phyloP scores from a whole-genome alignment of 2,113 vertebrate genomes.

The Plestiodon gilberti region DNA sequence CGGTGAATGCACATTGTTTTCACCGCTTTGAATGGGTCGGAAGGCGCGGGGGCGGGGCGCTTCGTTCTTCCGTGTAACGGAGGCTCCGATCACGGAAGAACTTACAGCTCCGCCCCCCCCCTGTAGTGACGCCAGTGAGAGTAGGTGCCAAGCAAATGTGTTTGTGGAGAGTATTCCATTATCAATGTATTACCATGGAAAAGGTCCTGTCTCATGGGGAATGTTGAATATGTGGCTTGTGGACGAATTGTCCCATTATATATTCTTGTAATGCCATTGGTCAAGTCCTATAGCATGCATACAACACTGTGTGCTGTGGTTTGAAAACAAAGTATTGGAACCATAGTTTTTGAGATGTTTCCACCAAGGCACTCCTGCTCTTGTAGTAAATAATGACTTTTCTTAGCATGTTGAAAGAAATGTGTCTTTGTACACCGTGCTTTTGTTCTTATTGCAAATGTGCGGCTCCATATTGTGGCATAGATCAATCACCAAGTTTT shows the following conservation, averaged over 20 bases:
- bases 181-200: background rate
- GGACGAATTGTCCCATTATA: background rate
- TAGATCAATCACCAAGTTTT: background rate
- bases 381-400: background rate
- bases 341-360: background rate
- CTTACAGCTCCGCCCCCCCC: no score
- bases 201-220: background rate
- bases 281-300: conserved; percentile 1
- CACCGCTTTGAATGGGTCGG: no score
- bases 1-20: no score
- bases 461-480: rapidly evolving
- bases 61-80: no score
- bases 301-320: conserved; percentile 1
- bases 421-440: rapidly evolving
- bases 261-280: conserved; percentile 6
- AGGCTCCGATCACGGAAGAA: no score
- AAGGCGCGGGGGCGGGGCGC: no score
- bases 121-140: no score
- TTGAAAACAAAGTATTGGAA: background rate
- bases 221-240: background rate
- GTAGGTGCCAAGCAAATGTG: background rate
- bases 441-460: background rate
- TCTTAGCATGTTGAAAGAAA: background rate
- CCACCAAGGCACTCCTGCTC: background rate
- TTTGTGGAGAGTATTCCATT: background rate